phyloP scores from a whole-genome alignment of 2,888 invertebrate species.

The Argynnis bischoffii region DNA sequence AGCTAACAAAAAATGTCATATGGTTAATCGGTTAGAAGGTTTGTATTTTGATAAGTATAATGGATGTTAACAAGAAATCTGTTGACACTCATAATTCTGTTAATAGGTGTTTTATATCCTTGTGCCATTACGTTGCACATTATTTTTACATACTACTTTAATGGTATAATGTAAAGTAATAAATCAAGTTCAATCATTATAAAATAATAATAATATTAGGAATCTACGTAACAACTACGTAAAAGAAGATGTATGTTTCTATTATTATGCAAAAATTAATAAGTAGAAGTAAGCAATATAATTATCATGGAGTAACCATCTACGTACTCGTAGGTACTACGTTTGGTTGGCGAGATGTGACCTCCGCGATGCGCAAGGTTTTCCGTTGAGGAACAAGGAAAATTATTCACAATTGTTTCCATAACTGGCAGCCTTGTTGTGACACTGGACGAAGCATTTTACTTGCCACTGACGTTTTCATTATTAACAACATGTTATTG shows the following conservation, averaged over 20 bases:
- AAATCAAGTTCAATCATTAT: constrained; percentile 8
- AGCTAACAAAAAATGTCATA: constrained; percentile 16
- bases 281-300: constrained; percentile 4
- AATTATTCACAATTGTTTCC: constrained; percentile 59
- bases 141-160: constrained; percentile 1
- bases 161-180: constrained; percentile 3
- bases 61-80: constrained; percentile 15
- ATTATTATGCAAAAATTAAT: background rate
- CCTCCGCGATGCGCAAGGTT: constrained; percentile 70
- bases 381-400: constrained; percentile 74
- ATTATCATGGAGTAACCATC: constrained; percentile 18
- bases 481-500: constrained; percentile 26
- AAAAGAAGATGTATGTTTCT: background rate
- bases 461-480: constrained; percentile 38
- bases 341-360: constrained; percentile 47
- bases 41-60: constrained; percentile 18
- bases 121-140: background rate
- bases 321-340: constrained; percentile 7
- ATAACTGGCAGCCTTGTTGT: constrained; percentile 61
- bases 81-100: constrained; percentile 14
- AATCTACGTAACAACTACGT: no score
- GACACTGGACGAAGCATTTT: constrained; percentile 54
- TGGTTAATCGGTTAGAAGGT: constrained; percentile 5
- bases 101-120: constrained; percentile 13
- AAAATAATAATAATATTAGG: background rate